Evolutionary conservation across 2,888 invertebrate genomes (phyloP), one percentile per base, ranked within the genome.

Genomic region (Sclerodermus sp.): DNA sequence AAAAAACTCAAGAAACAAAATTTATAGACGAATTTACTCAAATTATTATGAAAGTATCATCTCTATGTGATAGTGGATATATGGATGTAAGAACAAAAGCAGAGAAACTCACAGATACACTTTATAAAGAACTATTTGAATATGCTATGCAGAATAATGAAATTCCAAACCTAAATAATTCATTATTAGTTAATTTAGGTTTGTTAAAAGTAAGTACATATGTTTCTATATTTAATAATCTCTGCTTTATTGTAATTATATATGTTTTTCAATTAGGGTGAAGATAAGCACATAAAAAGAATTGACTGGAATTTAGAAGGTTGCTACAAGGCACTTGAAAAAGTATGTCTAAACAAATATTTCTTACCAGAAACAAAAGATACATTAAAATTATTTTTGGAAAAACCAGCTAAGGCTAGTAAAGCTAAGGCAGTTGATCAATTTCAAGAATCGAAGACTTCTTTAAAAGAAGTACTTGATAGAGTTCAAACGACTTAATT

Each of bases 121-220:
- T 87, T 41, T 85, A 76, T 62, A 75, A 79, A 40, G 79, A 82
- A 44, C 70, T 88, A 49, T 86, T 85, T 65, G 73, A 77, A 4
- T 77, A 81, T 64, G 80, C 83, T 1, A 64, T 82, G 10, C 66
- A 61, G 50, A 74, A 81, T 36, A 77, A 82, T 17, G 76, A 81
- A 53, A 69, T 81, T 5, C 82, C 87, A 59, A 61, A 81, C 14
- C 77, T 88, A 4, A 85, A 87, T 30, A 89, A 91, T 70, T 75
- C 81, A 4, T 71, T 90, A 61, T 79, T 91, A 15, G 81, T 86
- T 0, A 84, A 85, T 43, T 75, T 90, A 12, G 87, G 86, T 1
- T 79, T 91, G 2, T 83, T 91, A 36, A 91, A 91, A 83, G 90
- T 90, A 76, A 67, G 66, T 15, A 12, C 31, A 44, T 39, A 17